Percentiles rank a stretch among this genome's conserved stretches.
Conservation (phyloP, 2,113 vertebrate genomes). For the Ellobius talpinus region DNA sequence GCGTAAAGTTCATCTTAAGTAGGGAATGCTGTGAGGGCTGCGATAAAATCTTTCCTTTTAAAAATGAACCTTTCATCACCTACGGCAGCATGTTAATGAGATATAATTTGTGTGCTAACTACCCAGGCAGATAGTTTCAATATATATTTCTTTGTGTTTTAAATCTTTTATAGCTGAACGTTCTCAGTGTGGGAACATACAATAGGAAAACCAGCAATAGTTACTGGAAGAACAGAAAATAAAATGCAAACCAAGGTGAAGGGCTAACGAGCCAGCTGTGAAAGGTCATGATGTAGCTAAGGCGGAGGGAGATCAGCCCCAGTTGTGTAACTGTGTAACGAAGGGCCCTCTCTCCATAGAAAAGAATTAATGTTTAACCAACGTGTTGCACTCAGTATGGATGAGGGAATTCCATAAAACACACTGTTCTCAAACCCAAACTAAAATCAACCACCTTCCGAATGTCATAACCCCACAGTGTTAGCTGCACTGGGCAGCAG, state of each 20-base stretch:
- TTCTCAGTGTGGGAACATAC: not conserved
- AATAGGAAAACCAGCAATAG: not conserved
- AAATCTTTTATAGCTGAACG: slow-evolving; percentile 28
- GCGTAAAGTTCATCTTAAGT: not conserved
- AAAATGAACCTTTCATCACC: not conserved
- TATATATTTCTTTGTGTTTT: not conserved
- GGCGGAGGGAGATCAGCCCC: not conserved
- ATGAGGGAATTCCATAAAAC: slow-evolving; percentile 41
- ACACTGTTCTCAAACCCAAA: not conserved
- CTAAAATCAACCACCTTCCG: slow-evolving; percentile 59
- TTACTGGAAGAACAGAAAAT: not conserved
- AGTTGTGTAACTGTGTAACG: slow-evolving; percentile 14
- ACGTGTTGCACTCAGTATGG: not conserved
- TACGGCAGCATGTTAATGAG: not conserved
- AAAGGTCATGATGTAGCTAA: slow-evolving; percentile 45
- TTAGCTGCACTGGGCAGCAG: slow-evolving; percentile 1
- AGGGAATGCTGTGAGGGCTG: not conserved
- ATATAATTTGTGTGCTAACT: not conserved
- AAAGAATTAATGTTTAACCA: slow-evolving; percentile 70
- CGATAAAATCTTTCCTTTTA: not conserved
- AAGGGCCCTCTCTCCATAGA: not conserved
- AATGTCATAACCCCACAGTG: not conserved
- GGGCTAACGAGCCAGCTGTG: not conserved
- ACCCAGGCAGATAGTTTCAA: not conserved
- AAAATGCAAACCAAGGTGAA: slow-evolving; percentile 30